A percentile compares a stretch with the other conserved stretches of the same genome.
phyloP scores from a whole-genome alignment of 1,140 invertebrate genomes.

The Palaemon carinicauda region DNA sequence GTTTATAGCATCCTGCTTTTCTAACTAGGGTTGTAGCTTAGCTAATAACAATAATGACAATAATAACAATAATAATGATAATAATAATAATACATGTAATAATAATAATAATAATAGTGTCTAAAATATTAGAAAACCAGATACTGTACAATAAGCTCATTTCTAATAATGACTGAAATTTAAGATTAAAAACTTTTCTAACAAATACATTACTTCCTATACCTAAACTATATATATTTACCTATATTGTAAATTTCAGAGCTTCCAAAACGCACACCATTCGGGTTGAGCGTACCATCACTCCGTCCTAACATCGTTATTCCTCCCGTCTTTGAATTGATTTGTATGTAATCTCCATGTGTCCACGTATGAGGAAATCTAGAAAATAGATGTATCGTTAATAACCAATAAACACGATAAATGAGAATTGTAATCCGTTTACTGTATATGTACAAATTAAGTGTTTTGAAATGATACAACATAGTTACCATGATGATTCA shows the following conservation, averaged over 20 bases:
- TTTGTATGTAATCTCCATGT: constrained; percentile 71
- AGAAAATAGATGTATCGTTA: neutral
- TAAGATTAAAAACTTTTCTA: neutral
- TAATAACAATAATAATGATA: too few relatives aligned
- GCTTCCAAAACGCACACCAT: constrained; percentile 73
- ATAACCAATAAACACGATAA: neutral
- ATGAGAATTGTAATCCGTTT: too few relatives aligned
- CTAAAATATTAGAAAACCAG: too few relatives aligned
- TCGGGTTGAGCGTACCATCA: constrained; percentile 74
- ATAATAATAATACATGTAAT: too few relatives aligned
- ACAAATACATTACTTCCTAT: neutral
- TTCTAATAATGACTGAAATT: too few relatives aligned
- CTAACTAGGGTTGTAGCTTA: too few relatives aligned
- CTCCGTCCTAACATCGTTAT: constrained; percentile 70
- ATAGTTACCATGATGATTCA: neutral
- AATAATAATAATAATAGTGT: too few relatives aligned
- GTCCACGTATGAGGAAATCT: constrained; percentile 61
- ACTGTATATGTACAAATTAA: too few relatives aligned
- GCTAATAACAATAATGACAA: too few relatives aligned
- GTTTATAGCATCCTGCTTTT: too few relatives aligned
- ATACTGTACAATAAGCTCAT: too few relatives aligned
- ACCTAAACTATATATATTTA: constrained; percentile 56
- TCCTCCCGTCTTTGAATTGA: constrained; percentile 69
- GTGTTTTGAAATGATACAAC: neutral
- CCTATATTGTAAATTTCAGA: constrained; percentile 73